These are phyloP conservation scores for Achroia grisella DNA, from an alignment of 1,140 invertebrate genomes.

Conservation along the genomic window DNA sequence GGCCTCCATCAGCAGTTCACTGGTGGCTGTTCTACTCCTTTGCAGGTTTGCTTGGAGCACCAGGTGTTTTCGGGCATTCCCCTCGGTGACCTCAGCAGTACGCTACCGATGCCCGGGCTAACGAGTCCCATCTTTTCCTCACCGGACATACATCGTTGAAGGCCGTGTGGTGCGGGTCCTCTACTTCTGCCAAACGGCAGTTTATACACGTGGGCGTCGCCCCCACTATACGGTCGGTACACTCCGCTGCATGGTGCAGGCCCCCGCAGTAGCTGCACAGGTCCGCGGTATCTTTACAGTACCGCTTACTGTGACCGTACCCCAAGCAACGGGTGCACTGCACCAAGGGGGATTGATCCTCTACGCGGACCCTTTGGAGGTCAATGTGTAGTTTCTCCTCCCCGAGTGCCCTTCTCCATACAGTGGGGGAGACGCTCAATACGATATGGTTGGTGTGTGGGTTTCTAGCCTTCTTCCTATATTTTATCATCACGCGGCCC, in stretches of 20 bases:
- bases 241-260: constrained; percentile 2
- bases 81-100: background rate
- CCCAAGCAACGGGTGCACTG: too few relatives aligned
- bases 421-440: background rate
- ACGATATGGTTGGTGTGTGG: constrained; percentile 8
- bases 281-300: constrained; percentile 4
- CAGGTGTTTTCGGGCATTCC: background rate
- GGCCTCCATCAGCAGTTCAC: constrained; percentile 3
- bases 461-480: constrained; percentile 11
- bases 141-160: background rate
- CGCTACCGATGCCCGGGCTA: too few relatives aligned
- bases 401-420: constrained; percentile 7
- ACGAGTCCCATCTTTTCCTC: too few relatives aligned
- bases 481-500: constrained; percentile 5
- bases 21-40: background rate
- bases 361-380: too few relatives aligned
- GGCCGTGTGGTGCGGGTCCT: background rate
- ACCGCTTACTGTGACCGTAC: constrained; percentile 11
- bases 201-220: background rate
- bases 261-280: constrained; percentile 13
- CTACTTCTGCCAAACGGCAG: background rate
- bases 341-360: too few relatives aligned
- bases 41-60: background rate
- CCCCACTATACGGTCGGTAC: background rate
- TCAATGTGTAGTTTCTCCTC: constrained; percentile 5